Evolutionary conservation across 2,797 vertebrate genomes (phyloP), one percentile per base, ranked within the genome.

Genomic region (Tokudaia muenninki): DNA sequence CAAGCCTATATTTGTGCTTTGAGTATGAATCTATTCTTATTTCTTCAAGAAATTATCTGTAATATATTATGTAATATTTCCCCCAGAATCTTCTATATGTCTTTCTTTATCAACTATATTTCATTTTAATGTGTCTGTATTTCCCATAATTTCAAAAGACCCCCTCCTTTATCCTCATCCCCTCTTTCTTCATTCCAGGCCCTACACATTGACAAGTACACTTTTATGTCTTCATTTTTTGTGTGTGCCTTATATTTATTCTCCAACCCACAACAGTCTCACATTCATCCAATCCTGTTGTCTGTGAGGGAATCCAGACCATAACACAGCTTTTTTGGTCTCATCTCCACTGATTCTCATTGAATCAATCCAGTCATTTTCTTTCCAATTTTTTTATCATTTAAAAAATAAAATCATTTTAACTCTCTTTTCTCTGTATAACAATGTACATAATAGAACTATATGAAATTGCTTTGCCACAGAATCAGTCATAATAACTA

Each of bases 371-470:
- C 52, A 44, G 26, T 4, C 26, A 37, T 17, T 44, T 24, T 52
- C 78, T 11, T 10, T 14, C 7, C 41, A 41, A 41, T 41, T 41
- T 41, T 41, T 41, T 41, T 41, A 41, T 41, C 41, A 41, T 87
- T 1, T 1, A 72, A 75, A 81, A 81, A 50, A 47, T 22, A 94
- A 96, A 93, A 55, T 74, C 16, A 94, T 55, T 93, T 57, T 75
- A 26, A 16, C 17, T 90, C 26, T 55, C 72, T 84, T 81, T 91
- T 65, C 67, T 90, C 94, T 92, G 47, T 80, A 37, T 89, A 37
- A 88, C 19, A 63, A 74, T 65, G 5, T 94, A 63, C 21, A 92
- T 93, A 93, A 91, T 96, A 96, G 59, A 80, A 95, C 94, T 91
- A 37, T 92, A 86, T 86, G 70, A 82, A 87, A 65, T 95, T 94